Conservation (phyloP, 2,797 vertebrate genomes). For the Ctenopoma kingsleyae region DNA sequence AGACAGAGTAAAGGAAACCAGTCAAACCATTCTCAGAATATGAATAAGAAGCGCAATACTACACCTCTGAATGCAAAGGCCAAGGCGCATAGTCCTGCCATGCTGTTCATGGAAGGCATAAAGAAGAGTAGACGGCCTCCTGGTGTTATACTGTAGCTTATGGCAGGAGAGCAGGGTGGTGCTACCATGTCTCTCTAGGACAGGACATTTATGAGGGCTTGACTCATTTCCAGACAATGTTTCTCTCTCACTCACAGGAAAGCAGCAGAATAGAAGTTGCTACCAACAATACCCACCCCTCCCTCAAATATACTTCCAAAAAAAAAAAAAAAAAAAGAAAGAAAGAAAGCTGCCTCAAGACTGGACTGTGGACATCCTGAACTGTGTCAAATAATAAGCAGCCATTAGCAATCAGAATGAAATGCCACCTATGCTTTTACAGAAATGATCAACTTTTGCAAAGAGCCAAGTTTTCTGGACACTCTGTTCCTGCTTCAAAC, state of each 20-base stretch:
- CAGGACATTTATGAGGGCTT: slow-evolving; percentile 71
- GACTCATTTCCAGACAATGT: slow-evolving; percentile 86
- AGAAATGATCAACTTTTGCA: not conserved
- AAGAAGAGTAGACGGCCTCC: slow-evolving; percentile 23
- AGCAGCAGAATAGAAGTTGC: slow-evolving; percentile 52
- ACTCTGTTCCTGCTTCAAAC: not conserved
- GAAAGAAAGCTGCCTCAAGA: not conserved
- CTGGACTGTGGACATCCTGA: not conserved
- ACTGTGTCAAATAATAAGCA: slow-evolving; percentile 6
- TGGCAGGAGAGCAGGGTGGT: slow-evolving; percentile 49
- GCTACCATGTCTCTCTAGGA: slow-evolving; percentile 35
- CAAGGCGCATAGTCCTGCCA: slow-evolving; percentile 74
- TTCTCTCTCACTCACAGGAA: slow-evolving; percentile 72
- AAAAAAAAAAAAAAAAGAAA: not conserved
- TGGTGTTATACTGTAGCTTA: slow-evolving; percentile 9
- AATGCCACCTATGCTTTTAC: not conserved
- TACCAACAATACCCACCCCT: slow-evolving; percentile 42
- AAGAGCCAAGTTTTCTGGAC: slow-evolving; percentile 13
- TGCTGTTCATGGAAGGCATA: slow-evolving; percentile 38
- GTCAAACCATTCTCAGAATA: not conserved
- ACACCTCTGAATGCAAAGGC: slow-evolving; percentile 73
- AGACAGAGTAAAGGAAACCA: slow-evolving; percentile 11
- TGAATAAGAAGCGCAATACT: slow-evolving; percentile 49
- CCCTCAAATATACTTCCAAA: slow-evolving; percentile 18
- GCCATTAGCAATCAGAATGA: not conserved